A percentile compares a stretch with the other conserved stretches of the same genome.
Conservation (phyloP, 2,113 vertebrate genomes). For the Rhombomys opimus region DNA sequence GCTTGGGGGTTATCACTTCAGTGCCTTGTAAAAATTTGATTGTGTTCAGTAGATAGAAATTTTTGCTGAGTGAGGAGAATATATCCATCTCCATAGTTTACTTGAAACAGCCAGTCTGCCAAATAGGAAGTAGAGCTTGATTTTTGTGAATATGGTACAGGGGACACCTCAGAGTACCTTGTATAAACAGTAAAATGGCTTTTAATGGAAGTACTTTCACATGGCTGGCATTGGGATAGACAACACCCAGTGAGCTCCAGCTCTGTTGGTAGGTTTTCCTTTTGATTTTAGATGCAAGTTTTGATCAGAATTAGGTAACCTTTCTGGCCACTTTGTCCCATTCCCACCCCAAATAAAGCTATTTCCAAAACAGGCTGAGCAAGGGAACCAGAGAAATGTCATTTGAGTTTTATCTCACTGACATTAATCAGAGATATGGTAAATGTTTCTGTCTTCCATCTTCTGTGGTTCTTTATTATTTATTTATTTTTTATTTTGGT, state of each 20-base stretch:
- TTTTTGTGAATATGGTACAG: neutral
- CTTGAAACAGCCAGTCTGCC: neutral
- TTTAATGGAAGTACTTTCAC: constrained; percentile 39
- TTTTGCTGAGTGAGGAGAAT: constrained; percentile 74
- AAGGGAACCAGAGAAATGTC: constrained; percentile 26
- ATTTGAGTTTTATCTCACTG: constrained; percentile 8
- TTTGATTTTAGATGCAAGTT: constrained; percentile 12
- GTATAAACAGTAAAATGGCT: neutral
- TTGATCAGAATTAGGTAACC: constrained; percentile 1
- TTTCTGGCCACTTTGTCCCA: neutral
- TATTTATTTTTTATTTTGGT: neutral
- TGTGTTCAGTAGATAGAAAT: constrained; percentile 78
- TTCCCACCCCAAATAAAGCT: neutral
- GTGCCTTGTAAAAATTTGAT: constrained; percentile 85
- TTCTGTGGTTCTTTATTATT: neutral
- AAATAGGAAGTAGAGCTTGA: neutral
- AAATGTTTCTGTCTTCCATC: neutral
- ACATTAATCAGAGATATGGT: neutral
- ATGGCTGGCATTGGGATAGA: neutral
- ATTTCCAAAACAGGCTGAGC: neutral
- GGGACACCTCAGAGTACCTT: neutral
- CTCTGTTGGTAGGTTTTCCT: neutral
- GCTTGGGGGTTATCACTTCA: constrained; percentile 80
- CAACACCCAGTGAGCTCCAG: neutral
- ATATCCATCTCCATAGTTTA: neutral